Base-by-base conservation (phyloP, 2,797 vertebrate species). In the Lophotriccus pileatus region DNA sequence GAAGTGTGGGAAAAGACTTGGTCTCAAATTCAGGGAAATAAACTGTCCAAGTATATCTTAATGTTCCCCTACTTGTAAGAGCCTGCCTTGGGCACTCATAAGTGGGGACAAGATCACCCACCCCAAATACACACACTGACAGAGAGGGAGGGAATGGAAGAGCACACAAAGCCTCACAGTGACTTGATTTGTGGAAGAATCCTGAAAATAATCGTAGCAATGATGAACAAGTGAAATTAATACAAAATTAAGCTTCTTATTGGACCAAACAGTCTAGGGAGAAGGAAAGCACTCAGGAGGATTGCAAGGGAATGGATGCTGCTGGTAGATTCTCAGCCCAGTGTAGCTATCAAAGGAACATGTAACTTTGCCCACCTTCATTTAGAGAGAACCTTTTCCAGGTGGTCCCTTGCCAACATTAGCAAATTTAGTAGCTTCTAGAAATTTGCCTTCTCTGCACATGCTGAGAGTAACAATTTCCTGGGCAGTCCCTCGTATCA, bases 271-370 rank as follows among this genome's bases (percentile, higher is more conserved):
- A 36, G 15, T 21, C 30, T 34, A 21, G 6, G 12, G 34, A 79
- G 18, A 53, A 16, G 34, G 25, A 53, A 64, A 27, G 11, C 7
- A 3, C 32, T 58, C 34, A 5, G 34, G 28, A 18, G 14, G 34
- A 10, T n/a, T 53, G 32, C 6, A 22, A n/a, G 30, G 24, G 41
- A 7, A 12, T 8, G 39, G 36, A 5, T 55, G 8, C 12, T 80
- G 19, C 64, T 50, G 24, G 14, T 4, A 16, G 43, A 11, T 16
- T 9, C 20, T 79, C 43, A 76, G 63, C 10, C 32, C 46, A 21
- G 4, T 1, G 1, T 1, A 36, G 10, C 6, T 23, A 5, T 8
- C 34, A 72, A 34, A 74, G 14, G 32, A 9, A 39, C 10, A 12
- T 17, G 41, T 3, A 49, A 30, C 20, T 56, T n/a, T 47, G 1